Evolutionary conservation across 2,888 invertebrate genomes (phyloP).

Genomic region (Elegia similella): DNA sequence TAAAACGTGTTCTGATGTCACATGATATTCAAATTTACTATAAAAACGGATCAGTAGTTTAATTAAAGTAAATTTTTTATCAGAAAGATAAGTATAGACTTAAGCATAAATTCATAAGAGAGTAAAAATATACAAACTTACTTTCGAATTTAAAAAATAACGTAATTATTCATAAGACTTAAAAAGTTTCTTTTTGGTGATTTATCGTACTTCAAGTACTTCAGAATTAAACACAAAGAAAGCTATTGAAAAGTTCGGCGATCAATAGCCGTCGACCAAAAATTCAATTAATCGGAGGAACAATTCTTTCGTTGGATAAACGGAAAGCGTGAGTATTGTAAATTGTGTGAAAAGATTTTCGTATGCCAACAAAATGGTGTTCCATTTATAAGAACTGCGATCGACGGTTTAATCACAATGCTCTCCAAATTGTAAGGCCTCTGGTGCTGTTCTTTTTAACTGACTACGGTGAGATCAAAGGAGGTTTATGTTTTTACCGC

Average conservation of each 20-base stretch:
- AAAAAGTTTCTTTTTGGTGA: slow-evolving; percentile 37
- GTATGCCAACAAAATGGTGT: slow-evolving; percentile 52
- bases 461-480: too few relatives aligned
- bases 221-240: slow-evolving; percentile 66
- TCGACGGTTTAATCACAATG: slow-evolving; percentile 50
- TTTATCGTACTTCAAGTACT: slow-evolving; percentile 70
- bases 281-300: slow-evolving; percentile 68
- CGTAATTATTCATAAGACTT: too few relatives aligned
- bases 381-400: slow-evolving; percentile 53
- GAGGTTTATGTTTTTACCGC: too few relatives aligned
- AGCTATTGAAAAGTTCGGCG: slow-evolving; percentile 57
- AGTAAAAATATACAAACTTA: background rate
- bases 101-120: too few relatives aligned
- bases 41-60: too few relatives aligned
- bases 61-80: too few relatives aligned
- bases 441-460: too few relatives aligned
- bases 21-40: too few relatives aligned
- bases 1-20: too few relatives aligned
- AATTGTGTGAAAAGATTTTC: slow-evolving; percentile 65
- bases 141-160: too few relatives aligned
- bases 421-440: slow-evolving; percentile 24
- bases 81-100: too few relatives aligned
- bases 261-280: slow-evolving; percentile 75
- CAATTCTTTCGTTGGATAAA: slow-evolving; percentile 67
- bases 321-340: slow-evolving; percentile 67